phyloP scores from a whole-genome alignment of 2,797 vertebrate species.

The Rhinogobio ventralis region DNA sequence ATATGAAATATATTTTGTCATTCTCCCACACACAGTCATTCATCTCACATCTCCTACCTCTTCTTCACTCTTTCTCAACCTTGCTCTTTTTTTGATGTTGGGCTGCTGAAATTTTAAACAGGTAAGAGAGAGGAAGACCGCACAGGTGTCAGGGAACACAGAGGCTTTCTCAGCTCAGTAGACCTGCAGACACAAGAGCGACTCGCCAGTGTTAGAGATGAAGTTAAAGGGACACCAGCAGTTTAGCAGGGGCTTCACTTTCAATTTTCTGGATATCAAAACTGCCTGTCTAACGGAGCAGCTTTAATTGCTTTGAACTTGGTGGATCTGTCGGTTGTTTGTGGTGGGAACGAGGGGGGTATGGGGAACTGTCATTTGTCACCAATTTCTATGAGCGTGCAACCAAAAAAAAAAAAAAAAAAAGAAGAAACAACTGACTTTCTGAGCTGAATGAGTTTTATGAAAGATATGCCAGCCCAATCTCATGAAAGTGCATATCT shows the following conservation, averaged over 20 bases:
- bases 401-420: background rate
- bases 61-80: background rate
- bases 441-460: background rate
- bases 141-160: background rate
- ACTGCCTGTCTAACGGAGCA: constrained; percentile 54
- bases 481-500: too few relatives aligned
- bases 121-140: background rate
- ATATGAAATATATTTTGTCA: constrained; percentile 38
- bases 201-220: background rate
- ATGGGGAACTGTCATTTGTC: constrained; percentile 40
- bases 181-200: background rate
- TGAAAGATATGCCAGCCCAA: background rate
- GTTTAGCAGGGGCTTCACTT: constrained; percentile 65
- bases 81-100: background rate
- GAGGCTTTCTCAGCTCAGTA: background rate
- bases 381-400: background rate
- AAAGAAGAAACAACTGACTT: background rate
- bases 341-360: background rate
- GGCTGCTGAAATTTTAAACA: constrained; percentile 29
- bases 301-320: constrained; percentile 60
- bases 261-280: constrained; percentile 65
- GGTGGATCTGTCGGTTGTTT: constrained; percentile 8
- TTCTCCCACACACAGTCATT: constrained; percentile 4
- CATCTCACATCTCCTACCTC: background rate
- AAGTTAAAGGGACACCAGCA: constrained; percentile 35